These are phyloP conservation scores for Notiomystis cincta DNA, from an alignment of 2,113 vertebrate genomes.

Conservation along the genomic window DNA sequence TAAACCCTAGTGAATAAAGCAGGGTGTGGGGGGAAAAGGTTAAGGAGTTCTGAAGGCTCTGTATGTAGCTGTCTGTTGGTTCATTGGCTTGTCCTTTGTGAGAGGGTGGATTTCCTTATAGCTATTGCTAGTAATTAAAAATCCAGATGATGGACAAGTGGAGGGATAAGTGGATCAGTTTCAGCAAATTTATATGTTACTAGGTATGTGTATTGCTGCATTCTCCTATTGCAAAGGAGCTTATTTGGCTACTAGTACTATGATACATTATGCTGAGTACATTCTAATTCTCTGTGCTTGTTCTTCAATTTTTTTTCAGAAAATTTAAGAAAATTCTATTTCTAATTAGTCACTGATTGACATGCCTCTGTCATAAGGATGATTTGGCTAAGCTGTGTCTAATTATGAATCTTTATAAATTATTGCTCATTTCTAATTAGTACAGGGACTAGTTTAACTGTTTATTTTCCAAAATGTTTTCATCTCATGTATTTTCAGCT, in stretches of 20 bases:
- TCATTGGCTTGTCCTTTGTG: not conserved
- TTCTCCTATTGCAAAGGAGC: not conserved
- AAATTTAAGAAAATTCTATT: not conserved
- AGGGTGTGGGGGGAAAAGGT: not conserved
- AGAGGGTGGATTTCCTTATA: not conserved
- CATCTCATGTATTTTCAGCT: not conserved
- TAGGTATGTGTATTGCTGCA: not conserved
- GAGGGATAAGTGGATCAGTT: not conserved
- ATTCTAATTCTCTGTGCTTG: not conserved
- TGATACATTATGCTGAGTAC: not conserved
- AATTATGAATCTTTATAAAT: slow-evolving; percentile 2
- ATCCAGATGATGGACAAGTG: not conserved
- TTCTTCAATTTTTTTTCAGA: not conserved
- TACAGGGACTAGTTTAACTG: slow-evolving; percentile 5
- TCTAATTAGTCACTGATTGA: not conserved
- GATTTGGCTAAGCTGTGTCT: not conserved
- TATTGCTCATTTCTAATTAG: not conserved
- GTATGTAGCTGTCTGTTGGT: not conserved
- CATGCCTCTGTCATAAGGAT: not conserved
- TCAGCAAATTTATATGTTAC: not conserved
- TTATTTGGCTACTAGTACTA: not conserved
- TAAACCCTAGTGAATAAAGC: not conserved
- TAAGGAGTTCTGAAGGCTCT: not conserved
- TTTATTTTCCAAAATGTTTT: not conserved
- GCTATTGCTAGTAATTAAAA: not conserved